Percentiles rank a stretch among this genome's conserved stretches.
Conservation (phyloP, 1,140 invertebrate species). For the Leptopilina clavipes region DNA sequence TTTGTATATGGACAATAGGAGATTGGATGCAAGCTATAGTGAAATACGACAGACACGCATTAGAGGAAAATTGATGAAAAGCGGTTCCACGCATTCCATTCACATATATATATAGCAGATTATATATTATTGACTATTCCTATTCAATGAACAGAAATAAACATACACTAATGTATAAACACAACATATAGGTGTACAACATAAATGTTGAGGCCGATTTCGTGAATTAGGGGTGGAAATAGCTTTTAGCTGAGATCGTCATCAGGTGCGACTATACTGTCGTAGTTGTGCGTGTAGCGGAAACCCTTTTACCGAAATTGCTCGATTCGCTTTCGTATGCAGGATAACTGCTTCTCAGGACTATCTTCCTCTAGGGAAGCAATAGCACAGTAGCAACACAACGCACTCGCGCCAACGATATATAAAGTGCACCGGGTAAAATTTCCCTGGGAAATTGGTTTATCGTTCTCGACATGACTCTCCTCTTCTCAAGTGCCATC, state of each 20-base stretch:
- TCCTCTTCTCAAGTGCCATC: not conserved
- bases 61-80: slow-evolving; percentile 31
- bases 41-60: slow-evolving; percentile 21
- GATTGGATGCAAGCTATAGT: slow-evolving; percentile 8
- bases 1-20: slow-evolving; percentile 30
- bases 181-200: not conserved
- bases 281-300: slow-evolving; percentile 50
- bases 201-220: slow-evolving; percentile 36
- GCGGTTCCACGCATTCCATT: slow-evolving; percentile 17
- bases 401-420: not conserved
- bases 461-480: slow-evolving; percentile 33
- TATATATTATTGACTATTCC: slow-evolving; percentile 16
- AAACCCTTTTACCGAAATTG: slow-evolving; percentile 63
- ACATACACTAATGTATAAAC: not conserved
- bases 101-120: not conserved
- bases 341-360: slow-evolving; percentile 50
- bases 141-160: slow-evolving; percentile 8
- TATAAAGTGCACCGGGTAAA: slow-evolving; percentile 35
- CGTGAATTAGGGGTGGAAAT: slow-evolving; percentile 56
- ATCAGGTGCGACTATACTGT: slow-evolving; percentile 56
- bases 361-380: slow-evolving; percentile 23
- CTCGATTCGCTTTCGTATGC: slow-evolving; percentile 57
- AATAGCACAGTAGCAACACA: not conserved
- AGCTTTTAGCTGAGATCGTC: slow-evolving; percentile 59
- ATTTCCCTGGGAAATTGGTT: slow-evolving; percentile 37